Conservation (phyloP, 1,140 invertebrate species). For the Paracyclopina nana region DNA sequence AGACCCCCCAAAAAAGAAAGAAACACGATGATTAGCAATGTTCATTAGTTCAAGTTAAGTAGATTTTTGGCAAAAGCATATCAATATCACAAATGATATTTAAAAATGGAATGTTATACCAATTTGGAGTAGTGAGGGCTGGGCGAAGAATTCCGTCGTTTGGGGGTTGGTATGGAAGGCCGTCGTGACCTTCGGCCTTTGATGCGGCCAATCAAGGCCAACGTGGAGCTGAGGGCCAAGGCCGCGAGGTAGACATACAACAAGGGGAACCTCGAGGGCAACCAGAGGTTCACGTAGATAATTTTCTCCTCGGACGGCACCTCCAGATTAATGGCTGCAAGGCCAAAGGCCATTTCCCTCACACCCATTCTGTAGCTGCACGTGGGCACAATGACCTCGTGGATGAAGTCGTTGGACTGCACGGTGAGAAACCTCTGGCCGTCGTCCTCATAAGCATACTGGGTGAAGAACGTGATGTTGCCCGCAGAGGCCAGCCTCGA, state of each 20-base stretch:
- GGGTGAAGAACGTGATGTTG: too few species aligned
- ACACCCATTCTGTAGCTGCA: conserved; percentile 88
- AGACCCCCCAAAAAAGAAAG: too few species aligned
- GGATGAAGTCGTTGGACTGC: conserved; percentile 26
- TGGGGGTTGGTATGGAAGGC: neutral
- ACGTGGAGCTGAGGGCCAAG: neutral
- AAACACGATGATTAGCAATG: too few species aligned
- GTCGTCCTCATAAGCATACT: neutral
- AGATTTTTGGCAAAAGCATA: too few species aligned
- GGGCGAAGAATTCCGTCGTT: neutral
- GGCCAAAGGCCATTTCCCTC: conserved; percentile 56
- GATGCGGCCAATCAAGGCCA: neutral
- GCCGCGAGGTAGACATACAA: conserved; percentile 7
- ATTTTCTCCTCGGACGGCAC: conserved; percentile 23
- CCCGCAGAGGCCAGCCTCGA: too few species aligned
- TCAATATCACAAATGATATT: too few species aligned
- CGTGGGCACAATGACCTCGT: conserved; percentile 73
- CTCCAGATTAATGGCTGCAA: conserved; percentile 60
- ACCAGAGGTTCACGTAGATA: conserved; percentile 18
- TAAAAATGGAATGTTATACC: neutral
- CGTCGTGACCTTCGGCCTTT: too few species aligned
- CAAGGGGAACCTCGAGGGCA: conserved; percentile 18
- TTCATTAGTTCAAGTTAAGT: too few species aligned
- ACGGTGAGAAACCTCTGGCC: neutral
- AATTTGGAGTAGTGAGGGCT: neutral